Conservation (phyloP, 2,888 invertebrate genomes). For the Sarcophaga caerulescens region DNA sequence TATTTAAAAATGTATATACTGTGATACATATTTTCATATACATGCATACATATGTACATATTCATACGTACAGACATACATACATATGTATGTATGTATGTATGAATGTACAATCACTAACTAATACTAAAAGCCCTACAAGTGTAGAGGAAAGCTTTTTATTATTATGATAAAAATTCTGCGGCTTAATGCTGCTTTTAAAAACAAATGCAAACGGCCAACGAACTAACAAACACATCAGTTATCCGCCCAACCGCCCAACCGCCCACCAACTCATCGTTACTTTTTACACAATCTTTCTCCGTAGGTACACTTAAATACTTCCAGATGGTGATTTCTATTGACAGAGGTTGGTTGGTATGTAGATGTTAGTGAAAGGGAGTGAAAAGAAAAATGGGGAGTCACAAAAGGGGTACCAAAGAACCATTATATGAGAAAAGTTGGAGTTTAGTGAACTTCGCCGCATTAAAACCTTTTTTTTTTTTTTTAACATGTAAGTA, state of each 20-base stretch:
- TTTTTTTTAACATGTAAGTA: not conserved
- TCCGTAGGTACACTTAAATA: not conserved
- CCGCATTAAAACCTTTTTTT: not conserved
- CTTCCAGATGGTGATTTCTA: not conserved
- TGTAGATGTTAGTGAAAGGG: not conserved
- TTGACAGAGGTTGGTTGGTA: not conserved
- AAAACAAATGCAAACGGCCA: not conserved
- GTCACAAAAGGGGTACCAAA: no score
- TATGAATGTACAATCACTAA: not conserved
- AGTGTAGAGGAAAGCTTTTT: not conserved
- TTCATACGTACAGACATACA: not conserved
- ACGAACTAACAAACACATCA: not conserved
- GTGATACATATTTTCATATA: not conserved
- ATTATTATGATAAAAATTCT: not conserved
- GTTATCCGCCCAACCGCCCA: not conserved
- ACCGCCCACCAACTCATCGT: no score
- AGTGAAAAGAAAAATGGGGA: not conserved
- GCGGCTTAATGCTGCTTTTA: not conserved
- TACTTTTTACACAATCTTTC: not conserved
- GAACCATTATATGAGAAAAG: no score
- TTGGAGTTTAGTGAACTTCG: constrained; percentile 13
- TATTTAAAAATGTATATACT: no score
- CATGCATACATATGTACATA: not conserved
- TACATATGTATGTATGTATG: not conserved
- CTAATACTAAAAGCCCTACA: not conserved